phyloP scores from a whole-genome alignment of 2,797 vertebrate species.

The Naso thynnoides region DNA sequence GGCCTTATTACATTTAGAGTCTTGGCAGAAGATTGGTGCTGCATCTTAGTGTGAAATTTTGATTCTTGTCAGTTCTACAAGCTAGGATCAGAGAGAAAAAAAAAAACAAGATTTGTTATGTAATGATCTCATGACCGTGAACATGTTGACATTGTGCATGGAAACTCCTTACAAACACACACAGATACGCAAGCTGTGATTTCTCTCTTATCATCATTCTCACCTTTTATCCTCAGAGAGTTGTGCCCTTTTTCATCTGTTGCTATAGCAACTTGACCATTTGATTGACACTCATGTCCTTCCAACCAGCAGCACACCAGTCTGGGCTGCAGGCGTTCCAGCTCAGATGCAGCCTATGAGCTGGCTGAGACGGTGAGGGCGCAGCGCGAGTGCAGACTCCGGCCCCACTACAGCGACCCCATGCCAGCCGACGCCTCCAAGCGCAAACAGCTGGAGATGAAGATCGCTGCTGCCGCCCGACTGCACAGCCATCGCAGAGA shows the following conservation, averaged over 20 bases:
- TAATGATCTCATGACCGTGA: conserved; percentile 56
- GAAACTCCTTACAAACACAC: conserved; percentile 13
- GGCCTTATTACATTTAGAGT: conserved; percentile 47
- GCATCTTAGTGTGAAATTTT: conserved; percentile 50
- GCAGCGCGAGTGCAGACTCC: conserved; percentile 90
- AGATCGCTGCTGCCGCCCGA: conserved; percentile 89
- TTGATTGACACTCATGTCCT: conserved; percentile 66
- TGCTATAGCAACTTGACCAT: conserved; percentile 47
- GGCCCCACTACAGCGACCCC: conserved; percentile 92
- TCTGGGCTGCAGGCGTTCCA: conserved; percentile 89
- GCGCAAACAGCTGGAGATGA: conserved; percentile 94
- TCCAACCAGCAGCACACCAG: conserved; percentile 76
- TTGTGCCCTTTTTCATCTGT: conserved; percentile 47
- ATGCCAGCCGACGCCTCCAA: conserved; percentile 91
- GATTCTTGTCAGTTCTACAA: conserved; percentile 50
- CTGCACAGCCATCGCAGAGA: conserved; percentile 88
- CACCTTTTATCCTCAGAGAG: conserved; percentile 4
- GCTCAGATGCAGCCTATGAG: conserved; percentile 90
- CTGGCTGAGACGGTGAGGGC: conserved; percentile 86
- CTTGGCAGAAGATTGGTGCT: conserved; percentile 45
- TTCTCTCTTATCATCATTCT: conserved; percentile 19
- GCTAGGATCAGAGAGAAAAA: conserved; percentile 55
- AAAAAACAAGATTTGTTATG: conserved; percentile 51
- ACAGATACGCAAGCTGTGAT: background rate
- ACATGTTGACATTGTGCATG: conserved; percentile 4